A percentile compares a stretch with the other conserved stretches of the same genome.
phyloP scores from a whole-genome alignment of 2,113 vertebrate genomes.

The Pelusios castaneus region DNA sequence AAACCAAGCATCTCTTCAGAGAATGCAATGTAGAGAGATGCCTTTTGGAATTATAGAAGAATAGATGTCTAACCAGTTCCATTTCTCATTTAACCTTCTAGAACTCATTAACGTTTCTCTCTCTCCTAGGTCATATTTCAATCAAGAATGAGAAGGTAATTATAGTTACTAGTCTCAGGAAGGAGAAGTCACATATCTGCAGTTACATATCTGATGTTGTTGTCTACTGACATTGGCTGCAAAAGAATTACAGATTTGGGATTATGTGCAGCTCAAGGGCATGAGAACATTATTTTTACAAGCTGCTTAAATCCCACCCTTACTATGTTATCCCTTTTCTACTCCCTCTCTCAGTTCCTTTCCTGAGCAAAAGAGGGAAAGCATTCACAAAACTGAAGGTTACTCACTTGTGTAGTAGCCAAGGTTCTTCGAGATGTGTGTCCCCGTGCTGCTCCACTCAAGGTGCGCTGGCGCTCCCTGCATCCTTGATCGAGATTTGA shows the following conservation, averaged over 20 bases:
- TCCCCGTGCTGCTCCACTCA: no score
- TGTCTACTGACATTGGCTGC: background rate
- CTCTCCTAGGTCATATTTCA: background rate
- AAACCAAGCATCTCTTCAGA: background rate
- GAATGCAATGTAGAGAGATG: background rate
- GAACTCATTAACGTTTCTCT: background rate
- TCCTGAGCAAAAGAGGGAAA: background rate
- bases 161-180: background rate
- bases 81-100: background rate
- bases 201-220: background rate
- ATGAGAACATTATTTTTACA: background rate
- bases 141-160: background rate
- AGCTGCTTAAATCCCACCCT: background rate
- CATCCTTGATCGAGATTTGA: no score
- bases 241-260: background rate
- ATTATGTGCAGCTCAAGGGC: background rate
- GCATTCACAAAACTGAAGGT: background rate
- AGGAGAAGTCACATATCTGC: background rate
- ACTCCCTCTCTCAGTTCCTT: background rate
- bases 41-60: background rate
- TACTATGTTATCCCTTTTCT: background rate
- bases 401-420: no score
- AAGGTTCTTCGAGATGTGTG: no score
- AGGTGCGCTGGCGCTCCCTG: no score
- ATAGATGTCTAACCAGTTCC: background rate